phyloP scores from a whole-genome alignment of 2,113 vertebrate genomes.

The Physeter macrocephalus region DNA sequence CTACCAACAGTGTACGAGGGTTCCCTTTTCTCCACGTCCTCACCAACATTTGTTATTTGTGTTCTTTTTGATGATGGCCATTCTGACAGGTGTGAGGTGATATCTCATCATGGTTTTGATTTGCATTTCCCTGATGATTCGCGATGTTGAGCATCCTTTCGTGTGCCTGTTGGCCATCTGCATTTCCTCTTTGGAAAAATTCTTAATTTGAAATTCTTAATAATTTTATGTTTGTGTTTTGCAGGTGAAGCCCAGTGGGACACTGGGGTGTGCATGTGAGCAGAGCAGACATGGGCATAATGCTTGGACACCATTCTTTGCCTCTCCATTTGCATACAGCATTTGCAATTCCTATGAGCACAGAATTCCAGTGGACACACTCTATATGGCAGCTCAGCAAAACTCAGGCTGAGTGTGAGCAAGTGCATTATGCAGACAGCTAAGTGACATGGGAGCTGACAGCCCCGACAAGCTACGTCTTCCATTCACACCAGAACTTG shows the following conservation, averaged over 20 bases:
- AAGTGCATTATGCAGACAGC: rapidly evolving
- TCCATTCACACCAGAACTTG: background rate
- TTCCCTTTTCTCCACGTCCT: too few species aligned
- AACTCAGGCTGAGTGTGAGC: background rate
- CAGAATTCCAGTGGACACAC: background rate
- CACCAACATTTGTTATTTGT: too few species aligned
- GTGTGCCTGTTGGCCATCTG: background rate
- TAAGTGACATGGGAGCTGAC: too few species aligned
- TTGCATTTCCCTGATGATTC: too few species aligned
- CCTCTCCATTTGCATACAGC: background rate
- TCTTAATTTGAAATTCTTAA: background rate
- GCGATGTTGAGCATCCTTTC: background rate
- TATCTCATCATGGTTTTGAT: too few species aligned
- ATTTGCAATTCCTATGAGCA: background rate
- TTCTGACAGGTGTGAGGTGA: too few species aligned
- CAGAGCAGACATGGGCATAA: background rate
- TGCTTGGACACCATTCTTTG: background rate
- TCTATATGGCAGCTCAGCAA: background rate
- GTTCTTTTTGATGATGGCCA: too few species aligned
- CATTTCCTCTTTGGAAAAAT: background rate
- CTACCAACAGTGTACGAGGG: too few species aligned
- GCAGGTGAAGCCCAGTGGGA: background rate
- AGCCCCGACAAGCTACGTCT: background rate
- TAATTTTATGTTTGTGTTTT: background rate
- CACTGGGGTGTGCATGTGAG: rapidly evolving